Conservation (phyloP, 2,888 invertebrate genomes). For the Agonopterix arenella region DNA sequence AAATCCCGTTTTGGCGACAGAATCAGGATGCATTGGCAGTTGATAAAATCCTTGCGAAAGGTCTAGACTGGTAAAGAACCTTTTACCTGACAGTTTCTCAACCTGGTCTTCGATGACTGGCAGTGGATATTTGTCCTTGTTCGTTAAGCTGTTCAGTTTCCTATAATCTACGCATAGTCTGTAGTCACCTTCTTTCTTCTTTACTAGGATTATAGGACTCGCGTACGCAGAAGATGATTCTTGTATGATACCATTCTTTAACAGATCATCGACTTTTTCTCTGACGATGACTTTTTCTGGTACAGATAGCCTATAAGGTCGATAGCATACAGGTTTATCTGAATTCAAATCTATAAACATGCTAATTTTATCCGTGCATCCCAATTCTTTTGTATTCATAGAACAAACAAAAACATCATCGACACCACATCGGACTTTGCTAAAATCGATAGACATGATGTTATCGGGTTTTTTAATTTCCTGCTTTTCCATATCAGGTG, state of each 20-base stretch:
- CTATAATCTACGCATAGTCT: not conserved
- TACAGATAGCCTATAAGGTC: conserved; percentile 6
- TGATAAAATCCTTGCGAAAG: no score
- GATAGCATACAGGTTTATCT: not conserved
- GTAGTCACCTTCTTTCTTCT: conserved; percentile 11
- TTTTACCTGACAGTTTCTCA: no score
- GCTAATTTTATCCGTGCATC: not conserved
- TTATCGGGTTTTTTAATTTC: no score
- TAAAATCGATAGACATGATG: no score
- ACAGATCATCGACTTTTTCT: conserved; percentile 6
- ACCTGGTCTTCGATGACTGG: conserved; percentile 10
- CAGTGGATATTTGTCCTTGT: not conserved
- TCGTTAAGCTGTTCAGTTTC: not conserved
- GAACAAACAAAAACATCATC: conserved; percentile 4
- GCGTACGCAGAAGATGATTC: conserved; percentile 5
- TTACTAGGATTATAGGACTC: conserved; percentile 4
- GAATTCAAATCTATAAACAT: conserved; percentile 6
- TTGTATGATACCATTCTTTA: conserved; percentile 2
- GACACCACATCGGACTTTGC: no score
- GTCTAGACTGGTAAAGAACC: no score
- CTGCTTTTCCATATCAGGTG: no score
- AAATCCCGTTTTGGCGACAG: not conserved
- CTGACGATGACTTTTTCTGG: conserved; percentile 5
- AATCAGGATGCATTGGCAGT: no score
- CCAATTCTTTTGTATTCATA: conserved; percentile 6